A percentile compares a stretch with the other conserved stretches of the same genome.
These are phyloP conservation scores for Cryptotis parvus DNA, from an alignment of 2,113 vertebrate species.

Conservation along the genomic window DNA sequence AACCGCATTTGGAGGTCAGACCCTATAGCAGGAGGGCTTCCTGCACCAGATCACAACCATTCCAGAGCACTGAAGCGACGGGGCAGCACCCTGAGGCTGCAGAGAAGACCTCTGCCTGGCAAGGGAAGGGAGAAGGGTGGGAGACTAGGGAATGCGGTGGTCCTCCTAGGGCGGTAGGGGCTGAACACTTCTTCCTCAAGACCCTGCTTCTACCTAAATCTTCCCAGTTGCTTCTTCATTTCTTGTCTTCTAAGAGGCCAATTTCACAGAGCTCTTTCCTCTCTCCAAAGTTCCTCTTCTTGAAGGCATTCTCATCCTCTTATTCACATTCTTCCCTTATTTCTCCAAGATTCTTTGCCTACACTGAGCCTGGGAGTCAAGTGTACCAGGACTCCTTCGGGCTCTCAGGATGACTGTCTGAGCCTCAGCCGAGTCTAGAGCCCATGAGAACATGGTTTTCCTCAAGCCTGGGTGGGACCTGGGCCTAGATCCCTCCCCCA, in stretches of 20 bases:
- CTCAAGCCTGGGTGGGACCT: too few relatives aligned
- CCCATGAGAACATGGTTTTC: too few relatives aligned
- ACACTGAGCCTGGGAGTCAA: neutral
- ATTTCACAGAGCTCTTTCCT: neutral
- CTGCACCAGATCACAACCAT: neutral
- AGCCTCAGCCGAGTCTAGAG: neutral
- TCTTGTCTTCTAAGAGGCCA: neutral
- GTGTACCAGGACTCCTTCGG: too few relatives aligned
- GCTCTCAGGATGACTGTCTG: too few relatives aligned
- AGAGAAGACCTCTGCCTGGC: neutral
- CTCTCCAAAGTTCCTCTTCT: neutral
- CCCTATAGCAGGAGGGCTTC: conserved; percentile 4
- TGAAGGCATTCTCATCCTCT: neutral
- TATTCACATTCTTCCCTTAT: neutral
- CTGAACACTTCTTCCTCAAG: neutral
- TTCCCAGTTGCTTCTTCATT: neutral
- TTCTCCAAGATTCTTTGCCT: neutral
- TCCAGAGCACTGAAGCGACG: neutral
- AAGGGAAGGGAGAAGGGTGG: conserved; percentile 17
- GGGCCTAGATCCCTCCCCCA: neutral
- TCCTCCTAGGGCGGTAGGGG: too few relatives aligned
- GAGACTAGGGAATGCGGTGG: neutral
- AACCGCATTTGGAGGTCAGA: conserved; percentile 46
- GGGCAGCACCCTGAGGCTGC: neutral
- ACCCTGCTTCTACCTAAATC: neutral